Base-by-base conservation (phyloP, 2,113 vertebrate genomes). In the Xyrauchen texanus region DNA sequence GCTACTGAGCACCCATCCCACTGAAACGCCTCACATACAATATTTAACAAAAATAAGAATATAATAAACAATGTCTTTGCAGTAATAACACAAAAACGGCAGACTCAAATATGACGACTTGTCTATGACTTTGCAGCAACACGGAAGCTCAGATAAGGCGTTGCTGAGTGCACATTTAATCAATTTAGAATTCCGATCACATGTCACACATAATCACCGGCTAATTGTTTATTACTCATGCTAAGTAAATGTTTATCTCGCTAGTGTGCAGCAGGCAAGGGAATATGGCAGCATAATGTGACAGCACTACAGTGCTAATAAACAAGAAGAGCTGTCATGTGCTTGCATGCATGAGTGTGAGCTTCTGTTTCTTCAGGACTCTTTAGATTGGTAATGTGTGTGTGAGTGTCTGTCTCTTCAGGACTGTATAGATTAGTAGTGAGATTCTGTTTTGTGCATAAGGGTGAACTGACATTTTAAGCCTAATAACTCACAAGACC, bases 221-320 rank as follows among this genome's bases (percentile, higher is more conserved):
- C 60, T 83, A 83, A 83, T 80, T 77, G 82, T 77, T 80, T 77
- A 72, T 80, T 70, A 73, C 74, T 76, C 79, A 73, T 45, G 63
- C 68, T 73, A 60, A 80, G 74, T 66, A 76, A 76, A 76, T 65
- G 74, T 61, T 55, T 65, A 77, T 80, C 73, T 73, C 12, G 49
- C 60, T 47, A 83, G 61, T 53, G 58, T 15, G 55, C 60, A 4
- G 67, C 52, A 68, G 64, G 45, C 60, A 71, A 68, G 15, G 16
- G 71, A 73, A 80, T 64, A 77, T 68, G 67, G 62, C 77, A 21
- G 51, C 8, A 63, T 60, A 15, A 57, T 73, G 74, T 69, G 68
- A 78, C 58, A 74, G 65, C 65, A 77, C n/a, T n/a, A n/a, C 70
- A 52, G 66, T 7, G 9, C 13, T 74, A 69, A 61, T 63, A 77